These are phyloP conservation scores for Poicephalus meyeri DNA, from an alignment of 2,113 vertebrate genomes.

Conservation along the genomic window DNA sequence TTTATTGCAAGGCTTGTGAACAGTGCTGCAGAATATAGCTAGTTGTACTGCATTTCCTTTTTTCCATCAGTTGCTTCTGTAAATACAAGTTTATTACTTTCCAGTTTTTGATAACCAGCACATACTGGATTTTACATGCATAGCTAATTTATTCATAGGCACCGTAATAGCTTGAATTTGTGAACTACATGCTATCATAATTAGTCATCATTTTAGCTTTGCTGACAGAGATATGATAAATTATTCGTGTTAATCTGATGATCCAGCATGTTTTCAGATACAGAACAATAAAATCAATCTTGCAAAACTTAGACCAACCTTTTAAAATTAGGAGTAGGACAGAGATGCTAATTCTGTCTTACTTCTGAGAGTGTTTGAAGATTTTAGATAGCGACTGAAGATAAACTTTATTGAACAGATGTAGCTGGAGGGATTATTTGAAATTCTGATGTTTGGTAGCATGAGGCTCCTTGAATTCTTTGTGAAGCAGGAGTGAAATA, in stretches of 20 bases:
- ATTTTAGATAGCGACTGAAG: background rate
- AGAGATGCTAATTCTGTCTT: background rate
- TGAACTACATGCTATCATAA: background rate
- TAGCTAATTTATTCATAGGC: background rate
- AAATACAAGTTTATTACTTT: background rate
- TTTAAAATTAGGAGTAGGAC: background rate
- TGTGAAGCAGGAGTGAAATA: background rate
- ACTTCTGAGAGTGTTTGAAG: background rate
- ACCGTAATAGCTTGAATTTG: background rate
- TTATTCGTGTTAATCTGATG: slow-evolving; percentile 10
- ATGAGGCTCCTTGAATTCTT: background rate
- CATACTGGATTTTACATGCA: background rate
- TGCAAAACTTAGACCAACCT: background rate
- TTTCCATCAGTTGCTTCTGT: background rate
- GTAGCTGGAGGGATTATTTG: background rate
- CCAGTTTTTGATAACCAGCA: background rate
- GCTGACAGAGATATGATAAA: background rate
- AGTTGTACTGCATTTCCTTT: background rate
- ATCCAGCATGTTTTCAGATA: background rate
- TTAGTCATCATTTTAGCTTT: slow-evolving; percentile 1
- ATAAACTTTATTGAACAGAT: background rate
- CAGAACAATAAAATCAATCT: background rate
- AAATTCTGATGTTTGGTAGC: background rate
- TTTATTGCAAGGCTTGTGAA: background rate
- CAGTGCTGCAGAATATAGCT: background rate